Evolutionary conservation across 2,113 vertebrate genomes (phyloP), one percentile per base, ranked within the genome.

Genomic region (Osmerus mordax): DNA sequence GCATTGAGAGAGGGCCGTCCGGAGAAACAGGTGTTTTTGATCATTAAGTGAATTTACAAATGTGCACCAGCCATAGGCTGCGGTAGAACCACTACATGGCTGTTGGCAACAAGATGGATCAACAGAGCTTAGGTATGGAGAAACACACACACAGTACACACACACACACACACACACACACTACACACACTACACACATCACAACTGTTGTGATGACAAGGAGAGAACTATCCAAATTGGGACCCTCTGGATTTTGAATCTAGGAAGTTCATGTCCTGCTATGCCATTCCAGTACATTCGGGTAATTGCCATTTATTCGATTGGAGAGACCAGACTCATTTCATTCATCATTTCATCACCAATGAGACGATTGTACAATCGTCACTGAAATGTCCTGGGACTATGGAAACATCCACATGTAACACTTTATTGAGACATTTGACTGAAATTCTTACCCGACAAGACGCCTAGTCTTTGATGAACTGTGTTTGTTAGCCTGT

Each of bases 1-100:
- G 78, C 66, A 63, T 12, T 59, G 66, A 82, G 54, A 70, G 51
- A 72, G 56, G 67, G 61, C 68, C 64, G 69, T 75, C 4, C 4
- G 28, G 69, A 77, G 69, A 78, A 87, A 89, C 90, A 91, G 87
- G 88, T 90, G 91, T 87, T 91, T 90, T 74, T 88, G 84, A 91
- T 91, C 88, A 87, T 23, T 1, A 70, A 72, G 78, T 65, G 69
- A 78, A 86, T 86, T 79, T 81, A 70, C 61, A 84, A 80, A 87
- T 83, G 82, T 83, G 83, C 80, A 77, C 69, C 77, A 83, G 80
- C 70, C 77, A 83, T 72, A 21, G 65, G 74, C 87, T 68, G 79
- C 28, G 61, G 60, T 66, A 53, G 65, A 84, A 80, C 77, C 83
- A 80, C 78, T 75, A 70, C 76, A 81, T 82, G 76, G 78, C 78